Evolutionary conservation across 37 sponge, comb jelly and placozoan genomes (phyloP).

Genomic region (Amphimedon queenslandica): DNA sequence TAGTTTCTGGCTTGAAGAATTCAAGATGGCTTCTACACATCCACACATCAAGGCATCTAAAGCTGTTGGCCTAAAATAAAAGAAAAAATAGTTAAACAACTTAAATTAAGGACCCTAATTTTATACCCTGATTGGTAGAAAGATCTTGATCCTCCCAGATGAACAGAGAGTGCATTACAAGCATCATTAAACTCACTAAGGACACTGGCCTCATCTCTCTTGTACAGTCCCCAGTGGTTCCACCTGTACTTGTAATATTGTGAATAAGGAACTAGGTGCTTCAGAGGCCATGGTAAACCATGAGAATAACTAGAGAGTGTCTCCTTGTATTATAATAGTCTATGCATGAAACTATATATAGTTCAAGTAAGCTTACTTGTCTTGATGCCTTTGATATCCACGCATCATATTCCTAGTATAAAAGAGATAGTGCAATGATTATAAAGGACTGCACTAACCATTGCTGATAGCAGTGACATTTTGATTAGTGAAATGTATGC

Average conservation of each 20-base stretch:
- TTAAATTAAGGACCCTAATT: too few species aligned
- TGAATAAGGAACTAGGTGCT: conserved; percentile 9
- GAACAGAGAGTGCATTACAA: conserved; percentile 12
- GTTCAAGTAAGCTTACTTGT: background rate
- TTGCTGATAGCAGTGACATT: conserved; percentile 3
- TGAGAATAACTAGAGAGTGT: background rate
- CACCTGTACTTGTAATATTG: conserved; percentile 6
- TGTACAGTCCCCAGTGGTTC: conserved; percentile 12
- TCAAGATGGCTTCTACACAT: conserved; percentile 17
- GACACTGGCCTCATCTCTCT: background rate
- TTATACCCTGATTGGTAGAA: conserved; percentile 27
- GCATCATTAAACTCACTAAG: conserved; percentile 13
- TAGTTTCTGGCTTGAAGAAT: background rate
- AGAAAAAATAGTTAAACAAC: too few species aligned
- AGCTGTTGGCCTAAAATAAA: conserved; percentile 12
- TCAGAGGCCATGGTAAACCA: conserved; percentile 35
- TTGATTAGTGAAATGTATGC: conserved; percentile 34
- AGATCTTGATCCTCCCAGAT: conserved; percentile 2
- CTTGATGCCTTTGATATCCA: background rate
- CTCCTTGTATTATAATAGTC: background rate
- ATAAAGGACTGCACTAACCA: conserved; percentile 6
- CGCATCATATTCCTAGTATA: background rate
- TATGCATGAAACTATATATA: background rate
- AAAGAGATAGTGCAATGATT: background rate
- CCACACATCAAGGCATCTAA: conserved; percentile 25